phyloP scores from a whole-genome alignment of 2,888 invertebrate genomes.

The Alitta virens region DNA sequence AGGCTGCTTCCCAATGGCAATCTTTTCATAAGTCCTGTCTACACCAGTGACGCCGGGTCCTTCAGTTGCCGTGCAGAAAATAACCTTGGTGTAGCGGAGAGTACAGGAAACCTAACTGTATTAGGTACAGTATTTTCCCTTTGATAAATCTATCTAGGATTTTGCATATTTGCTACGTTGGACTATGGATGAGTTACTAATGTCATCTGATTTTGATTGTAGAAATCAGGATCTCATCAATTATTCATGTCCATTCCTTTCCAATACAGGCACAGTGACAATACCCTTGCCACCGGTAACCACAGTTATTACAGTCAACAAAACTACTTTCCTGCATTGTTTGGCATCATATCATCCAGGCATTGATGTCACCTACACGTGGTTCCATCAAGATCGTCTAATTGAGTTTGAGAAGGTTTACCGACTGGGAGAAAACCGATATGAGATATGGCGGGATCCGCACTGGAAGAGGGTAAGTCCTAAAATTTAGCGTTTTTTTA shows the following conservation, averaged over 20 bases:
- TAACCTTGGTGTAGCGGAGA: constrained; percentile 34
- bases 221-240: too few species aligned
- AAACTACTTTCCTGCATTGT: constrained; percentile 67
- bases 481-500: not conserved
- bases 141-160: too few species aligned
- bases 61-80: constrained; percentile 47
- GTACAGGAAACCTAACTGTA: constrained; percentile 35
- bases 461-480: constrained; percentile 38
- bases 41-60: constrained; percentile 33
- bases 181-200: too few species aligned
- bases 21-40: constrained; percentile 69
- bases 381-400: constrained; percentile 74
- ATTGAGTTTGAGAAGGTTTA: constrained; percentile 36
- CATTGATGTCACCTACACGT: constrained; percentile 86
- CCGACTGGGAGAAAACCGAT: constrained; percentile 27
- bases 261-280: constrained; percentile 20
- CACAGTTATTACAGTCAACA: constrained; percentile 40
- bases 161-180: too few species aligned
- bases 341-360: constrained; percentile 80
- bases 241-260: too few species aligned
- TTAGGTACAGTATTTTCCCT: too few species aligned
- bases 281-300: constrained; percentile 20
- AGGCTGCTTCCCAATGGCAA: constrained; percentile 82
- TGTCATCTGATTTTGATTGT: too few species aligned
- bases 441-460: constrained; percentile 29